A percentile compares a stretch with the other conserved stretches of the same genome.
These are phyloP conservation scores for Petaurus breviceps DNA, from an alignment of 2,113 vertebrate species.

Conservation along the genomic window DNA sequence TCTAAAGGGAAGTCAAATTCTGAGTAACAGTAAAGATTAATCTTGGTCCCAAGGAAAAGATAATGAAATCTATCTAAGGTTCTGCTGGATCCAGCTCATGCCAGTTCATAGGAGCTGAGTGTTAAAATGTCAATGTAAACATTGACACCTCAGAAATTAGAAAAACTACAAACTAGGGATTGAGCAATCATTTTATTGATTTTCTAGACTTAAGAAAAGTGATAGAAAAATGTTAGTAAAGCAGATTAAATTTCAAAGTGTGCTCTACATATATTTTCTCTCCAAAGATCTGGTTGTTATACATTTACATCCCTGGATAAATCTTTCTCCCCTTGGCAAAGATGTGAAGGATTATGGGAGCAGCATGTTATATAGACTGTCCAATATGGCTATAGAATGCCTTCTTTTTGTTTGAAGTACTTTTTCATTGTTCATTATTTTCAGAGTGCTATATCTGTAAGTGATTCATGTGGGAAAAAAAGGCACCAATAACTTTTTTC, in stretches of 20 bases:
- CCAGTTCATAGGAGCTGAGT: not conserved
- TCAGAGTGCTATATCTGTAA: not conserved
- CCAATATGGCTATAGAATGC: not conserved
- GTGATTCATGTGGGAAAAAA: not conserved
- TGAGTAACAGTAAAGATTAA: not conserved
- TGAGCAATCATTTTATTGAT: too few species aligned
- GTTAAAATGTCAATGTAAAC: not conserved
- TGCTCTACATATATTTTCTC: too few species aligned
- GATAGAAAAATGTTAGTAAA: too few species aligned
- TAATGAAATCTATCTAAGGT: not conserved
- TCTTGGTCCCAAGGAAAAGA: not conserved
- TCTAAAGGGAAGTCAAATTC: not conserved
- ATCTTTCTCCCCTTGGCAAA: too few species aligned
- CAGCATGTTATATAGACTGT: not conserved
- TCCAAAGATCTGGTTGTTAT: too few species aligned
- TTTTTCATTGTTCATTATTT: not conserved
- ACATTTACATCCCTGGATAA: too few species aligned
- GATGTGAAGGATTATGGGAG: not conserved
- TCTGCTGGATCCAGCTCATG: not conserved
- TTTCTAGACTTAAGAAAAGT: too few species aligned
- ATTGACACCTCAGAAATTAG: too few species aligned
- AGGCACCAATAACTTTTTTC: too few species aligned
- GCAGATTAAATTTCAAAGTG: too few species aligned
- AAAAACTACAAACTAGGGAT: too few species aligned
- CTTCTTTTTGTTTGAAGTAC: not conserved